Evolutionary conservation across 1,140 invertebrate species (phyloP).

Genomic region (Anadara kagoshimensis): DNA sequence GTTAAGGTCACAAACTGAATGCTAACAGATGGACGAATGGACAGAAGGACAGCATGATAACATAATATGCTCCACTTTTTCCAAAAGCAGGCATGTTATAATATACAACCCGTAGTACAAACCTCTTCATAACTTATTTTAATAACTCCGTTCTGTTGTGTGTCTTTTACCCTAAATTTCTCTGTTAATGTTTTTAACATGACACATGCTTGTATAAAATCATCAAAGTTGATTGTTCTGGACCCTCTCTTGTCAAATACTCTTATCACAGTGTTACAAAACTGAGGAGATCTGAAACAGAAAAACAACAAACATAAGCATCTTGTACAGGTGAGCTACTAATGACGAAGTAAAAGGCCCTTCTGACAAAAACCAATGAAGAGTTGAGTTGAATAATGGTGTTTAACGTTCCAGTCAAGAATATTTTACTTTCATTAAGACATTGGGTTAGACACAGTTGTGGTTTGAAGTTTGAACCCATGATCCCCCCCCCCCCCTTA

Average conservation of each 20-base stretch:
- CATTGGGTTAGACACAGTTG: too few species aligned
- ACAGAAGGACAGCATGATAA: not conserved
- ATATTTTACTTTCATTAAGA: too few species aligned
- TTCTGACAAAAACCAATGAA: too few species aligned
- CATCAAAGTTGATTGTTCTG: slow-evolving; percentile 72
- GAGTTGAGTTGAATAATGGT: too few species aligned
- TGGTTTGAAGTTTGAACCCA: too few species aligned
- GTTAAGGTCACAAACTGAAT: not conserved
- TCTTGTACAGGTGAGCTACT: not conserved
- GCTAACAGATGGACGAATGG: not conserved
- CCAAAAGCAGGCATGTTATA: not conserved
- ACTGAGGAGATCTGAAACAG: slow-evolving; percentile 70
- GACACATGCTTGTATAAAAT: slow-evolving; percentile 75
- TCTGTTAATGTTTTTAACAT: slow-evolving; percentile 73
- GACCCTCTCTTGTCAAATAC: slow-evolving; percentile 67
- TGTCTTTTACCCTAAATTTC: slow-evolving; percentile 71
- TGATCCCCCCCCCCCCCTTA: too few species aligned
- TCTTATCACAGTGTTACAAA: slow-evolving; percentile 66
- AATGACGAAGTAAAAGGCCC: too few species aligned
- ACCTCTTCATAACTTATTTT: slow-evolving; percentile 72
- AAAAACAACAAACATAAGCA: not conserved
- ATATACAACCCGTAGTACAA: too few species aligned
- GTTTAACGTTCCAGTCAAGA: too few species aligned
- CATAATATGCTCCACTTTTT: not conserved
- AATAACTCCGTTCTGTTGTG: slow-evolving; percentile 63